Base-by-base conservation (phyloP, 2,888 invertebrate species). In the Cephalotes varians region DNA sequence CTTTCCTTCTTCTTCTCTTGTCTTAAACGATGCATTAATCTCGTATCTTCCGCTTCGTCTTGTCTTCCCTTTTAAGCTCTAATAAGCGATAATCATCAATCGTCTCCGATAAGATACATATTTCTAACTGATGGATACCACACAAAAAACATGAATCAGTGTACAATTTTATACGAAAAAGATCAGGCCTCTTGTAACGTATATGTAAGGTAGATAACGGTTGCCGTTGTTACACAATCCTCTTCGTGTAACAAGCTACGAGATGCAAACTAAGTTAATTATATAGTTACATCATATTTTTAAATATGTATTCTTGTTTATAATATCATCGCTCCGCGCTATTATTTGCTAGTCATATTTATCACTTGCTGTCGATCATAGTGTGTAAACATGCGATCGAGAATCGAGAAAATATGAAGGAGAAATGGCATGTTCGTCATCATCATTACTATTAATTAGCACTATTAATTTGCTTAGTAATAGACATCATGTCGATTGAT, bases 21-120 rank as follows among this genome's bases (percentile, higher is more conserved):
- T 37, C 51, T 31, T 49, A 37, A 67, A 76, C 54, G 54, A 54
- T 21, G 40, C 44, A 54, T 67, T 67, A 67, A 51, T 76, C 67
- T 44, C 51, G 10, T 51, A 76, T 64, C 51, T 28, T 15, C 49
- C 12, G n/a, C 34, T n/a, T 37, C 40, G 31, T 21, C 44, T 60
- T n/a, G 40, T 21, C 47, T 34, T 62, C 21, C 51, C 18, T 28
- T 54, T 67, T 67, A 44, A 21, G 7, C 21, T 15, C 31, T 47
- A 47, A 47, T 62, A 62, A 44, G 28, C n/a, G 21, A 44, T 62
- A 60, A 62, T 47, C 31, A 73, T 73, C 40, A 62, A 74, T 74
- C 62, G 31, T 62, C 21, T 25, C 21, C 31, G 44, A 74, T 58
- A 62, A 62, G 31, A 34, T 73, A 31, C 47, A 34, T 62, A 21